Conservation (phyloP, 2,113 vertebrate genomes). For the Xenopus tropicalis region DNA sequence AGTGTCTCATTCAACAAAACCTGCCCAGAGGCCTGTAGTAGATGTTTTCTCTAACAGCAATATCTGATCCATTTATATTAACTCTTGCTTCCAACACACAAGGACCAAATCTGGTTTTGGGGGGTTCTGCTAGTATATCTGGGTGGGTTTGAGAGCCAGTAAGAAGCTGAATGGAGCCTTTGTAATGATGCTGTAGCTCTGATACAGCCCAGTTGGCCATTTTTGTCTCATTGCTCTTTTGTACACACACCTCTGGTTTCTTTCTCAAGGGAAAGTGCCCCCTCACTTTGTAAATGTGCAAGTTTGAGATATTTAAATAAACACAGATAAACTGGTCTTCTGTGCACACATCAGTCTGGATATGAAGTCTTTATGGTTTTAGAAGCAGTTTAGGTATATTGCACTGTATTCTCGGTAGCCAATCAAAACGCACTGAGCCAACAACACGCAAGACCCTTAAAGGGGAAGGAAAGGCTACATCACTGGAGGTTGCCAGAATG, state of each 20-base stretch:
- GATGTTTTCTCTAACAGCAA: background rate
- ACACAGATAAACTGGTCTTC: background rate
- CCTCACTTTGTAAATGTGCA: slow-evolving; percentile 38
- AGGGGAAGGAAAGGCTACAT: too few species aligned
- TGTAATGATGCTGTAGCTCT: background rate
- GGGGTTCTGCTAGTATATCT: too few species aligned
- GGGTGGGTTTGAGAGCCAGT: background rate
- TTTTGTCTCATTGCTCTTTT: slow-evolving; percentile 12
- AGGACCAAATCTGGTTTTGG: background rate
- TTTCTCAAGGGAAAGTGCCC: slow-evolving; percentile 13
- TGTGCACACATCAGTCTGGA: background rate
- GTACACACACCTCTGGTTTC: slow-evolving; percentile 35
- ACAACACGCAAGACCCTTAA: too few species aligned
- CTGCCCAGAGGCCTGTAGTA: background rate
- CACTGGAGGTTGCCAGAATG: too few species aligned
- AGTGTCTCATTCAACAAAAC: background rate
- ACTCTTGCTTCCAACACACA: background rate
- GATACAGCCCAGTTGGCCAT: too few species aligned
- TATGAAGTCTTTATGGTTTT: background rate
- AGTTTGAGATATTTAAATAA: slow-evolving; percentile 37
- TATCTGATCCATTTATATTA: background rate
- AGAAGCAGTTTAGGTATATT: background rate
- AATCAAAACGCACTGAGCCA: too few species aligned
- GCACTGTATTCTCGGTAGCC: too few species aligned
- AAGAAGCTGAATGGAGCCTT: background rate